Conservation (phyloP, 1,140 invertebrate genomes). For the Penaeus indicus region DNA sequence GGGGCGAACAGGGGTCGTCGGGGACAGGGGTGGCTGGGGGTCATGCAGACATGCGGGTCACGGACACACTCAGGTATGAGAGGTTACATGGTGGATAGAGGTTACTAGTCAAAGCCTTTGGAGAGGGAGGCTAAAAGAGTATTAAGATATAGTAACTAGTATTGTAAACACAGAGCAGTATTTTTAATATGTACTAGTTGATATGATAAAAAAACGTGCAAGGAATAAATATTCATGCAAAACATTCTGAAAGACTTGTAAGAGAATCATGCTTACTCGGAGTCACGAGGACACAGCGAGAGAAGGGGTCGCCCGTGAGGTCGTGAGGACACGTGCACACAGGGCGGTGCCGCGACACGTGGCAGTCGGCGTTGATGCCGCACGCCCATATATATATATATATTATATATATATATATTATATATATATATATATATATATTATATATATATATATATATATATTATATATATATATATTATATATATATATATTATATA, state of each 20-base stretch:
- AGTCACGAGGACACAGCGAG: conserved; percentile 43
- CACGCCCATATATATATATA: too few relatives aligned
- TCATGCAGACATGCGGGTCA: not conserved
- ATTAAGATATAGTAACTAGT: not conserved
- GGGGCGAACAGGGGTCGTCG: conserved; percentile 39
- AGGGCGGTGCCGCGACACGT: conserved; percentile 66
- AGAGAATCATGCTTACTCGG: conserved; percentile 40
- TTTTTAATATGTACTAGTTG: not conserved
- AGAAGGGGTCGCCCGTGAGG: conserved; percentile 59
- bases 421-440: too few relatives aligned
- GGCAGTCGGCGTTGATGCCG: conserved; percentile 67
- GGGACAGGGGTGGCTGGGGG: conserved; percentile 28
- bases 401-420: too few relatives aligned
- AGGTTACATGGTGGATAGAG: conserved; percentile 66
- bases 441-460: too few relatives aligned
- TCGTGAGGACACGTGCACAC: conserved; percentile 65
- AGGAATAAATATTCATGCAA: conserved; percentile 40
- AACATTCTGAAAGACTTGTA: not conserved
- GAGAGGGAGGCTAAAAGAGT: not conserved
- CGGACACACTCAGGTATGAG: not conserved
- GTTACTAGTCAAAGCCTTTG: conserved; percentile 57
- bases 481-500: too few relatives aligned
- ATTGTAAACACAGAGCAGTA: not conserved
- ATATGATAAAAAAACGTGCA: conserved; percentile 17
- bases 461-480: too few relatives aligned